Conservation (phyloP, 2,888 invertebrate genomes). For the Euzophera pinguis region DNA sequence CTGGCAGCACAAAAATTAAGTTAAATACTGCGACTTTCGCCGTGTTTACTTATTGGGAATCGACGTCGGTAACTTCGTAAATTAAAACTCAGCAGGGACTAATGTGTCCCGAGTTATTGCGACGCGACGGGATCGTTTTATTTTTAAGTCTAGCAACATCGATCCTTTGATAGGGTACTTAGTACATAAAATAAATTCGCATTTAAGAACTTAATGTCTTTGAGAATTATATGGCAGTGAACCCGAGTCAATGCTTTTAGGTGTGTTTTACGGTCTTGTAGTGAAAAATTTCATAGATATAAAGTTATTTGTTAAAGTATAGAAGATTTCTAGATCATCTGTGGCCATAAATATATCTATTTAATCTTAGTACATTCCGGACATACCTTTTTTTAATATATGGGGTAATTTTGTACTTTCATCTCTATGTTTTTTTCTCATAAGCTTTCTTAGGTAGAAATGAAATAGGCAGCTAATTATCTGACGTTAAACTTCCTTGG, state of each 20-base stretch:
- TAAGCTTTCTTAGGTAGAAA: too few relatives aligned
- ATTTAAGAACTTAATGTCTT: conserved; percentile 9
- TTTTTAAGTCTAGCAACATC: conserved; percentile 14
- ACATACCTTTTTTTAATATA: too few relatives aligned
- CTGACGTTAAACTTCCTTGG: too few relatives aligned
- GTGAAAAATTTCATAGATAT: neutral
- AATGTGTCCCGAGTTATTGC: conserved; percentile 32
- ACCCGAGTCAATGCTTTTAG: neutral
- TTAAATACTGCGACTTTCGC: conserved; percentile 72
- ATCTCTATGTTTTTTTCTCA: too few relatives aligned
- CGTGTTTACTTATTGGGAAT: conserved; percentile 73
- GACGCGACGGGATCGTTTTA: conserved; percentile 16
- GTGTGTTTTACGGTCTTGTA: neutral
- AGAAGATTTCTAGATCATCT: too few relatives aligned
- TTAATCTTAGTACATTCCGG: too few relatives aligned
- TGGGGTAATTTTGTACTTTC: too few relatives aligned
- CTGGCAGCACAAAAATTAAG: conserved; percentile 78
- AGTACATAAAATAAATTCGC: conserved; percentile 8
- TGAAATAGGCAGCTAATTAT: too few relatives aligned
- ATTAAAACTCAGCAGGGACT: conserved; percentile 51
- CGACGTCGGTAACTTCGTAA: conserved; percentile 64
- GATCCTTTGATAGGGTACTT: conserved; percentile 11
- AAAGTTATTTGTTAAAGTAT: too few relatives aligned
- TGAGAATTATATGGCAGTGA: conserved; percentile 9
- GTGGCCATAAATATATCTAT: too few relatives aligned